Base-by-base conservation (phyloP, 1,140 invertebrate genomes). In the Eubasilissa regina region DNA sequence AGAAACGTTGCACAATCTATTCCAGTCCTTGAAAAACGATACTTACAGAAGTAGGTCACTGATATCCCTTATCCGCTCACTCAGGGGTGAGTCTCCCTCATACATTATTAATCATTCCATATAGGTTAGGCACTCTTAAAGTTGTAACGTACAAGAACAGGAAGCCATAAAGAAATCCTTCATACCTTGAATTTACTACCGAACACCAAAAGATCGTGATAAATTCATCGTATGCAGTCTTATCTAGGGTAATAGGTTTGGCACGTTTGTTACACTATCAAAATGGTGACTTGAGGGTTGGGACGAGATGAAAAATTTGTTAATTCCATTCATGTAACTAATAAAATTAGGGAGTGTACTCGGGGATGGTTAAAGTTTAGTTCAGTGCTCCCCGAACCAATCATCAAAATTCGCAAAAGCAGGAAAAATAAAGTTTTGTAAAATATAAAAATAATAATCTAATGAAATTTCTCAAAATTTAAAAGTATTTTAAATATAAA, bases 181-280 rank as follows among this genome's bases (percentile, higher is more conserved):
- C 43, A 21, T 35, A 47, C 44, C 43, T 35, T 10, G 60, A 47
- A 68, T 48, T 10, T 68, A 68, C 64, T 45, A 44, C 43, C 43
- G 9, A 68, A 47, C 64, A n/a, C 64, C 64, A 11, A 21, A 62
- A 45, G 64, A 44, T 45, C 64, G 35, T 68, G 64, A 68, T 68
- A 68, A 68, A 68, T 68, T 68, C 64, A 68, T 68, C 64, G 15
- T 44, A 8, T 68, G 64, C 64, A 68, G 44, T 44, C n/a, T 62
- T 45, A 68, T 45, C 47, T 47, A 13, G 44, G 62, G 19, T 13
- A 19, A 21, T 25, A 17, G 11, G 58, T n/a, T n/a, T n/a, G n/a
- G n/a, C n/a, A n/a, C n/a, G n/a, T n/a, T n/a, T n/a, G n/a, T n/a
- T n/a, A n/a, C n/a, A n/a, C n/a, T n/a, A n/a, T n/a, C n/a, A n/a